Evolutionary conservation across 2,797 vertebrate species (phyloP).

Genomic region (Columba guinea): DNA sequence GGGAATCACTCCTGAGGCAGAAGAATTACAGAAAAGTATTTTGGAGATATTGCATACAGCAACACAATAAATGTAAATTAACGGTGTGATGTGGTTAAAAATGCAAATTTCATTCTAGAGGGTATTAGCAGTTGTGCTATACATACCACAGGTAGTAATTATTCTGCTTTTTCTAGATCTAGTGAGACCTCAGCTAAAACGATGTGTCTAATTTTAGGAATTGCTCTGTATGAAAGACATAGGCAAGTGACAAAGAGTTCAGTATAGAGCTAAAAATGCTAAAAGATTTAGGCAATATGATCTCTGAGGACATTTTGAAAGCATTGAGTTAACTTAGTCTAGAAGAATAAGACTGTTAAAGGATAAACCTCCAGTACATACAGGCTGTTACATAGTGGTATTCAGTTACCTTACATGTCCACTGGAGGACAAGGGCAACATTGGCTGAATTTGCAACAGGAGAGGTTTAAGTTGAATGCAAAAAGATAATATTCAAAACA

Average conservation of each 20-base stretch:
- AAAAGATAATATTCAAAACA: neutral
- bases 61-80: neutral
- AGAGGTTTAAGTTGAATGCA: neutral
- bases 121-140: neutral
- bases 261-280: neutral
- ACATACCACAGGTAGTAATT: neutral
- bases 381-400: neutral
- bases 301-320: neutral
- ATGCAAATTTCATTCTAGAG: neutral
- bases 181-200: neutral
- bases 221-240: neutral
- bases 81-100: slow-evolving; percentile 10
- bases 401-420: neutral
- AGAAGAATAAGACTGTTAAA: neutral
- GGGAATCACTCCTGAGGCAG: neutral
- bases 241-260: neutral
- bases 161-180: neutral
- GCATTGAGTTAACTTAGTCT: neutral
- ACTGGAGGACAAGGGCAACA: neutral
- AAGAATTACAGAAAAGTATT: neutral
- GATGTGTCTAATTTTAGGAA: neutral
- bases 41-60: neutral
- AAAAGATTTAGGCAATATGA: neutral
- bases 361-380: neutral
- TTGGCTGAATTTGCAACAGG: neutral